Base-by-base conservation (phyloP, 2,888 invertebrate species). In the Rhynchonema sp. region DNA sequence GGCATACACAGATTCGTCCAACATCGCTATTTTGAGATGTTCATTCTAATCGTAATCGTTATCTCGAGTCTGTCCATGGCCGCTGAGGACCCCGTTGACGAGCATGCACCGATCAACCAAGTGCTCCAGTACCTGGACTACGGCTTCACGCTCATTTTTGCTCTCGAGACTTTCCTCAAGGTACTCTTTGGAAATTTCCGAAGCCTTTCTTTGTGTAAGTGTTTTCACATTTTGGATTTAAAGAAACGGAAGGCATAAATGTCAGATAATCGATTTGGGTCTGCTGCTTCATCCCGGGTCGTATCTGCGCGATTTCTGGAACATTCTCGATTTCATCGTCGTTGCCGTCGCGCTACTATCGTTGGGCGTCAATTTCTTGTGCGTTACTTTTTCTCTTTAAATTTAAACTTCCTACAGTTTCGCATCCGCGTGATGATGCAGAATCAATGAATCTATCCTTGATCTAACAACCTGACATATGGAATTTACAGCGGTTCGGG, bases 31-130 rank as follows among this genome's bases (percentile, higher is more conserved):
- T 96, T 94, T 73, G 83, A 88, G 26, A 96, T 94, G 76, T 82
- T 92, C 65, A 90, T 96, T 67, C 79, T 96, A 65, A 85, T 84
- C 56, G 94, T 94, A 78, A 96, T 96, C 75, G 84, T 96, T 83
- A 85, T 96, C 70, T 92, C 92, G 20, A 92, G 92, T 54, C 90
- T 88, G 62, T 87, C 94, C 84, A 80, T 96, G 75, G 94, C 92
- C 26, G 86, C 90, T 62, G 96, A 96, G 76, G 92, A 96, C 76
- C 96, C 96, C 0, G 78, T 92, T 27, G 79, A 82, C 70, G 81
- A 86, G 25, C 79, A 81, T 55, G 83, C 84, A 3, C 77, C 80
- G 65, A 80, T 87, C 71, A 91, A 91, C 29, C 27, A 94, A 92
- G 82, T 91, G 69, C 79, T 96, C 68, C 84, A 84, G 75, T 83